Percentiles rank a stretch among this genome's conserved stretches.
These are phyloP conservation scores for Ormyrus thymus DNA, from an alignment of 2,888 invertebrate genomes.

Conservation along the genomic window DNA sequence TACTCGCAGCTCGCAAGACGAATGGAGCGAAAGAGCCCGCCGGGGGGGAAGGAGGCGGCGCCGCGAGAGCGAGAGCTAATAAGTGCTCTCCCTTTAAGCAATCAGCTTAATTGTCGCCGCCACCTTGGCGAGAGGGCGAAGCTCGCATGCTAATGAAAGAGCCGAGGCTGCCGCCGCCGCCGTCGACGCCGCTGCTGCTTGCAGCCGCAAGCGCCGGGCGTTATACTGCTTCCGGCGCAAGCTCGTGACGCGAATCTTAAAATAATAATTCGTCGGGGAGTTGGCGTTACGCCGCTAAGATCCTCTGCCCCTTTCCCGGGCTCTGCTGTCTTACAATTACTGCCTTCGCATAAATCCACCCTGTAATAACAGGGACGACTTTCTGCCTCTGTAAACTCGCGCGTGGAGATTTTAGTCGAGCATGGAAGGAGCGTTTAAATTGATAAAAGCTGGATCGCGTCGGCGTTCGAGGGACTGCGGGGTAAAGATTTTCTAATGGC, in stretches of 20 bases:
- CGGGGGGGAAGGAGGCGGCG: not conserved
- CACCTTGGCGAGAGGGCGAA: slow-evolving; percentile 49
- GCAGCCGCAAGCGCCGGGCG: not conserved
- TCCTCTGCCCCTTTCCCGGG: not conserved
- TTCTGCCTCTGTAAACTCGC: too few species aligned
- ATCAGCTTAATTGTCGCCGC: slow-evolving; percentile 56
- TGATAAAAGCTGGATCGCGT: too few species aligned
- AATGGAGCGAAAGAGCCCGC: slow-evolving; percentile 49
- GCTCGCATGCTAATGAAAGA: slow-evolving; percentile 50
- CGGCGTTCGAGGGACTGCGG: too few species aligned
- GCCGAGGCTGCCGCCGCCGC: not conserved
- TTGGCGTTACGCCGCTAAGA: slow-evolving; percentile 28
- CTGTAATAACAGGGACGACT: slow-evolving; percentile 26
- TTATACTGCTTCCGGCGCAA: slow-evolving; percentile 1
- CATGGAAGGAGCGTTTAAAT: not conserved
- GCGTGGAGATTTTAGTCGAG: too few species aligned
- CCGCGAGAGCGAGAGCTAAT: slow-evolving; percentile 21
- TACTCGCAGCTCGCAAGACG: slow-evolving; percentile 7
- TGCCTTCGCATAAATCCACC: slow-evolving; percentile 46
- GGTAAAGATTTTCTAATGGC: too few species aligned
- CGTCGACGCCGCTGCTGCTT: not conserved
- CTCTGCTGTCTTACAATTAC: slow-evolving; percentile 44
- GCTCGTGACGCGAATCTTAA: slow-evolving; percentile 53
- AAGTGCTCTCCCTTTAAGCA: slow-evolving; percentile 56
- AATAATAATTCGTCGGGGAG: slow-evolving; percentile 54